Evolutionary conservation across 2,888 invertebrate species (phyloP).

Genomic region (Luperina testacea): DNA sequence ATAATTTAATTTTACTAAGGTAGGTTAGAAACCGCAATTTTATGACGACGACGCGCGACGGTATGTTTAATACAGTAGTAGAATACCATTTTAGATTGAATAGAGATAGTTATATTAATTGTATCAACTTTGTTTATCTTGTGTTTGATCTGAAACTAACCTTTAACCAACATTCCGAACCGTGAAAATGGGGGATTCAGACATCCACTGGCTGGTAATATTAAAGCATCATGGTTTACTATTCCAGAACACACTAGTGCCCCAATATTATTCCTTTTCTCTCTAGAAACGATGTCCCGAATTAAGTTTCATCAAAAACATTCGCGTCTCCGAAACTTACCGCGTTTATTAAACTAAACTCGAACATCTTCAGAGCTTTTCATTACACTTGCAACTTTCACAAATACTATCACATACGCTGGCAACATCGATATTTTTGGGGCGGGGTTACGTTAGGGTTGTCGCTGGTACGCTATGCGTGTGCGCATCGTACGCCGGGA

Average conservation of each 20-base stretch:
- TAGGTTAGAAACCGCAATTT: constrained; percentile 10
- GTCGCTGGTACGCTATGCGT: constrained; percentile 69
- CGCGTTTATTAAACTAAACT: constrained; percentile 39
- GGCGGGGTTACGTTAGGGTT: constrained; percentile 68
- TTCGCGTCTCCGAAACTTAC: constrained; percentile 50
- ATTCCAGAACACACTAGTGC: not conserved
- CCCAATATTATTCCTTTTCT: not conserved
- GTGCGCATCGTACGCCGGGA: constrained; percentile 85
- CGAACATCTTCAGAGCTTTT: constrained; percentile 57
- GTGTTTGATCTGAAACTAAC: constrained; percentile 34
- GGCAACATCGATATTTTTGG: constrained; percentile 66
- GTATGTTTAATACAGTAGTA: not conserved
- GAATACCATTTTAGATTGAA: constrained; percentile 27
- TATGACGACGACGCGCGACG: not conserved
- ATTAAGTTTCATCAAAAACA: constrained; percentile 9
- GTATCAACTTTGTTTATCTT: constrained; percentile 44
- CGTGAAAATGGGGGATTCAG: constrained; percentile 3
- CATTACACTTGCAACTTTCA: constrained; percentile 63
- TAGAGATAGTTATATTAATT: constrained; percentile 9
- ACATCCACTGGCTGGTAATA: not conserved
- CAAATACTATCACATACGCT: constrained; percentile 63
- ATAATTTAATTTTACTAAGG: constrained; percentile 4
- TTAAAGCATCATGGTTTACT: not conserved
- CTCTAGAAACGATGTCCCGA: not conserved
- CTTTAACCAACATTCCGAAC: constrained; percentile 15